A percentile compares a stretch with the other conserved stretches of the same genome.
Evolutionary conservation across 1,140 invertebrate genomes (phyloP).

Genomic region (Megalonaias nervosa): DNA sequence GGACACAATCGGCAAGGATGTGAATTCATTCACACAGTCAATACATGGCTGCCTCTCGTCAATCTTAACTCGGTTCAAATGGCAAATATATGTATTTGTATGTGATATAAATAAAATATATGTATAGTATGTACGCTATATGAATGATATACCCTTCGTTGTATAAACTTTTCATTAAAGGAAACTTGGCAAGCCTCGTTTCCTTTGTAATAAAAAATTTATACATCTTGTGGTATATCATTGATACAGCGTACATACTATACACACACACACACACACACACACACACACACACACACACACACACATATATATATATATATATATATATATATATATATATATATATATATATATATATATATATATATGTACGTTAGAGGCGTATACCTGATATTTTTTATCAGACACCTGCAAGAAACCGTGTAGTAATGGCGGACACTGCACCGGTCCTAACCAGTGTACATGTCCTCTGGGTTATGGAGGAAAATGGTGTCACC

Average conservation of each 20-base stretch:
- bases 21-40: too few species aligned
- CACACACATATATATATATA: not conserved
- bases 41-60: too few species aligned
- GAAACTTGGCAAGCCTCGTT: too few species aligned
- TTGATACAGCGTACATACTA: too few species aligned
- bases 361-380: not conserved
- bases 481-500: slow-evolving; percentile 37
- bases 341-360: not conserved
- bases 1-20: too few species aligned
- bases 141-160: too few species aligned
- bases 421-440: slow-evolving; percentile 27
- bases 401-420: slow-evolving; percentile 17
- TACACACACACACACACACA: not conserved
- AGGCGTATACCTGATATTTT: not conserved
- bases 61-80: too few species aligned
- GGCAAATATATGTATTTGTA: not conserved
- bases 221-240: too few species aligned
- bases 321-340: not conserved
- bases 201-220: too few species aligned
- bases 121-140: too few species aligned
- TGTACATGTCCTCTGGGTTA: slow-evolving; percentile 28
- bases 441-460: slow-evolving; percentile 22
- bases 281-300: not conserved
- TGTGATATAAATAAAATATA: too few species aligned
- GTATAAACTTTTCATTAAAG: too few species aligned